Evolutionary conservation across 2,888 invertebrate species (phyloP), one percentile per base, ranked within the genome.

Genomic region (Laothoe populi): DNA sequence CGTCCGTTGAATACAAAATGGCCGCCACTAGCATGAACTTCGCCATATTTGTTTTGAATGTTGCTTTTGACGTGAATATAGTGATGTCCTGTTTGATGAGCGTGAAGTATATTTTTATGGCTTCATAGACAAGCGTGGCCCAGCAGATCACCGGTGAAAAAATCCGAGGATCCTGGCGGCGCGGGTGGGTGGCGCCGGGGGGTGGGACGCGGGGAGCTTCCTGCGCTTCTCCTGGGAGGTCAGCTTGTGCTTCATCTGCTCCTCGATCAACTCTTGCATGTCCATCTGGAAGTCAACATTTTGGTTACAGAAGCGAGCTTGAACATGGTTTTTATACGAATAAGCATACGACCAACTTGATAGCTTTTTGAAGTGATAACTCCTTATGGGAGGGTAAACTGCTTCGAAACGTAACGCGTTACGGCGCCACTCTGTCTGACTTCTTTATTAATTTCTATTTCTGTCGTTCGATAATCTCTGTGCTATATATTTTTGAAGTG

Each of bases 241-340:
- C 72, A 98, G 92, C 90, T 98, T 98, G 78, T 95, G 96, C 68
- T 96, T 95, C 94, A 98, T 96, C 85, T 98, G 98, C 78, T 98
- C 98, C 74, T 98, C 97, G 64, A 98, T 94, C 48, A 98, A 92
- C 79, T 97, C 96, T 79, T 98, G 98, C 97, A 98, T 98, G 86
- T 98, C 98, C 95, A 98, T 97, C 96, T 98, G 93, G 5, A 92
- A 91, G 59, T 21, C 4, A 16, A 19, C 8, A 3, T 19, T 19
- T 7, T 5, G n/a, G n/a, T 26, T 24, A 26, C 2, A n/a, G 23
- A 48, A 5, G 31, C 7, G 31, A 31, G 4, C 31, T 4, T 31
- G 31, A n/a, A n/a, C n/a, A n/a, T n/a, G n/a, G n/a, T n/a, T n/a
- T n/a, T n/a, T n/a, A n/a, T n/a, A n/a, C n/a, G n/a, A n/a, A n/a